These are phyloP conservation scores for silkworm (Bombyx mori) DNA, from an alignment of 1,140 invertebrate species.

Conservation along the genomic window DNA sequence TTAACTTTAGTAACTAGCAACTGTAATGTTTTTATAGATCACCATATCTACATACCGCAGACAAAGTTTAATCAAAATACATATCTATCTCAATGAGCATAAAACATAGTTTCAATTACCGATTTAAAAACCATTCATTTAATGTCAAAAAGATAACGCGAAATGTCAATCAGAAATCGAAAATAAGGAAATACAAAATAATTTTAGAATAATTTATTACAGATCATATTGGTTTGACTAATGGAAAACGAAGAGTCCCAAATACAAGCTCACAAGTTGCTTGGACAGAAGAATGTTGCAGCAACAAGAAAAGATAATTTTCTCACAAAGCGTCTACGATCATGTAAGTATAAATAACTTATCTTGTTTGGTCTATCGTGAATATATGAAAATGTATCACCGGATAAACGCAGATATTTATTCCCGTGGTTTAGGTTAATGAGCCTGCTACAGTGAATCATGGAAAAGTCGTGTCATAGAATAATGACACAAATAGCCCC, in stretches of 20 bases:
- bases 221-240: neutral
- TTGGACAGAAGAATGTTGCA: conserved; percentile 39
- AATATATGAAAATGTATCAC: no score
- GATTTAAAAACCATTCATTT: neutral
- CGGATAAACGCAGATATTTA: no score
- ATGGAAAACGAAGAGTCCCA: conserved; percentile 40
- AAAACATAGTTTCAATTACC: neutral
- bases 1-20: no score
- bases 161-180: neutral
- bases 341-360: conserved; percentile 38
- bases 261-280: conserved; percentile 48
- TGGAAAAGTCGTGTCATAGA: no score
- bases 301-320: conserved; percentile 37
- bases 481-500: no score
- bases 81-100: neutral
- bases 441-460: no score
- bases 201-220: neutral
- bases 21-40: no score
- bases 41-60: no score
- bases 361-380: no score
- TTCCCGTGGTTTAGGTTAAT: no score
- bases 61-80: no score
- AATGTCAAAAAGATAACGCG: neutral
- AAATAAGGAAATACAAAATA: no score
- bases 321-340: conserved; percentile 34